Evolutionary conservation across 2,888 invertebrate species (phyloP).

Genomic region (Sericinus montela): DNA sequence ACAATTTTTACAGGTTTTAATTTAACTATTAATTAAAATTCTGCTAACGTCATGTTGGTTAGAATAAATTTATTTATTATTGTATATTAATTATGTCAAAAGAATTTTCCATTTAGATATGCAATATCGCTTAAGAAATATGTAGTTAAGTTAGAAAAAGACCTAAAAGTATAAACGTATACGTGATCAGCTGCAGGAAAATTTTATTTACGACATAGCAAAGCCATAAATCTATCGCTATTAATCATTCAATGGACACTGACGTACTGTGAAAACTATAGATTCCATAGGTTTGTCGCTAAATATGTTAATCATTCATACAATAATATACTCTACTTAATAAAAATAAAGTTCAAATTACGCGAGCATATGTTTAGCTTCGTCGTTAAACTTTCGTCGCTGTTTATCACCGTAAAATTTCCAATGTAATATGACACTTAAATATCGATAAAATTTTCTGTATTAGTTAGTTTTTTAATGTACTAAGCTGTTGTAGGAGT

Average conservation of each 20-base stretch:
- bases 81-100: no score
- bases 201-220: slow-evolving; percentile 17
- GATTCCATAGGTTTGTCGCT: slow-evolving; percentile 23
- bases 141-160: slow-evolving; percentile 4
- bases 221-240: slow-evolving; percentile 19
- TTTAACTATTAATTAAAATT: no score
- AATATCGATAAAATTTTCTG: slow-evolving; percentile 20
- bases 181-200: slow-evolving; percentile 17
- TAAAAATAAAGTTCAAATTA: slow-evolving; percentile 2
- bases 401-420: slow-evolving; percentile 18
- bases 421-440: slow-evolving; percentile 27
- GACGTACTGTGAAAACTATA: slow-evolving; percentile 20
- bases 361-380: background rate
- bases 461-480: slow-evolving; percentile 16
- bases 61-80: no score
- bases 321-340: slow-evolving; percentile 1
- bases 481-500: slow-evolving; percentile 24
- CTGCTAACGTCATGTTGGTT: no score
- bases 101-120: no score
- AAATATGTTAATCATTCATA: slow-evolving; percentile 1
- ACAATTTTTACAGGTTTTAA: no score
- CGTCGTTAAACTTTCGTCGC: slow-evolving; percentile 14
- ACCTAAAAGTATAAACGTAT: slow-evolving; percentile 7
- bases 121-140: background rate
- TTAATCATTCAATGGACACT: slow-evolving; percentile 22